Percentiles rank a stretch among this genome's conserved stretches.
phyloP scores from a whole-genome alignment of 2,888 invertebrate species.

The Teleiodes luculella region DNA sequence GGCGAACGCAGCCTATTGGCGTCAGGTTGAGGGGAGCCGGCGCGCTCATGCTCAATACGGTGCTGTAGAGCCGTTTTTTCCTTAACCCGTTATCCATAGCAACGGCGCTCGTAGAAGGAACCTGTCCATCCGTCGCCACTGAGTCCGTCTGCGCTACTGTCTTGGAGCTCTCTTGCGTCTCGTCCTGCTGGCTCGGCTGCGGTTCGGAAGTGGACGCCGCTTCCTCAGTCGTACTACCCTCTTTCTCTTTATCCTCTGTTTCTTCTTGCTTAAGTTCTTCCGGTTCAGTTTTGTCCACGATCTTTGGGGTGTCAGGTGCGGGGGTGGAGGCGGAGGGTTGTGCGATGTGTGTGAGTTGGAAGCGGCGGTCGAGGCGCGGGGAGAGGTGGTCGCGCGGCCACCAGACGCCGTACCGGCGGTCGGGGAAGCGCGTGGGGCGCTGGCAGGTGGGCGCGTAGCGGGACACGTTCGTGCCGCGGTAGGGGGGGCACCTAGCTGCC shows the following conservation, averaged over 20 bases:
- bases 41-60: slow-evolving; percentile 71
- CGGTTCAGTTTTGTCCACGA: slow-evolving; percentile 28
- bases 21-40: slow-evolving; percentile 52
- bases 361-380: slow-evolving; percentile 46
- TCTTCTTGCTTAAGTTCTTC: slow-evolving; percentile 31
- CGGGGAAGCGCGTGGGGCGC: slow-evolving; percentile 53
- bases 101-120: slow-evolving; percentile 57
- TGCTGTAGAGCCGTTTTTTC: slow-evolving; percentile 74
- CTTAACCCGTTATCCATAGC: slow-evolving; percentile 47
- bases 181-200: slow-evolving; percentile 24
- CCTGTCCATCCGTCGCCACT: slow-evolving; percentile 43
- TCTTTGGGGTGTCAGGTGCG: slow-evolving; percentile 24
- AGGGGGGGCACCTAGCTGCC: slow-evolving; percentile 56
- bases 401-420: slow-evolving; percentile 57
- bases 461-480: slow-evolving; percentile 65
- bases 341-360: slow-evolving; percentile 40
- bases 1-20: slow-evolving; percentile 50
- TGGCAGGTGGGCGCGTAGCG: slow-evolving; percentile 64
- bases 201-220: slow-evolving; percentile 26
- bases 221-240: slow-evolving; percentile 23
- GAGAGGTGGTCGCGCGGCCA: slow-evolving; percentile 60
- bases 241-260: slow-evolving; percentile 27
- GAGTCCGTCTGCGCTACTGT: slow-evolving; percentile 35
- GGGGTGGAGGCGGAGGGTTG: slow-evolving; percentile 17
- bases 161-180: slow-evolving; percentile 35